These are phyloP conservation scores for Penaeus japonicus DNA, from an alignment of 1,140 invertebrate genomes.

Conservation along the genomic window DNA sequence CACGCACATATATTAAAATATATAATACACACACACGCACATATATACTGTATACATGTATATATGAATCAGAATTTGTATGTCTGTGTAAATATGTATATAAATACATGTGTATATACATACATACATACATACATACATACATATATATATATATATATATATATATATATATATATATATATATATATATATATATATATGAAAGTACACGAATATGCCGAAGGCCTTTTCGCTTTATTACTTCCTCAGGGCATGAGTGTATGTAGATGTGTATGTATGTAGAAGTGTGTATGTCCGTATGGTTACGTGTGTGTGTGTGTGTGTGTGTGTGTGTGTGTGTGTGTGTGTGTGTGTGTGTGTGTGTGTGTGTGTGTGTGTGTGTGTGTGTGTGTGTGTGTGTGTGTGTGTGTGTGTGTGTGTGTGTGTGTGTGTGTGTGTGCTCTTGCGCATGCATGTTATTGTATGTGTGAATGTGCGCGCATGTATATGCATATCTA, in stretches of 20 bases:
- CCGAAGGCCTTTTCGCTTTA: too few species aligned
- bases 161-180: neutral
- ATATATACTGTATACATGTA: neutral
- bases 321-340: neutral
- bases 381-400: slow-evolving; percentile 1
- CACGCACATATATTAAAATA: neutral
- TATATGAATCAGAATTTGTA: neutral
- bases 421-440: neutral
- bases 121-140: slow-evolving; percentile 2
- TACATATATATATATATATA: slow-evolving; percentile 17
- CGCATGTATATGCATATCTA: neutral
- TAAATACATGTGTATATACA: neutral
- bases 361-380: neutral
- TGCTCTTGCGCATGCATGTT: neutral
- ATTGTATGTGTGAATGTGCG: neutral
- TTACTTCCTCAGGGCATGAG: too few species aligned
- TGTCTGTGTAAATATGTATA: neutral
- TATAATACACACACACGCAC: neutral
- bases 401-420: slow-evolving; percentile 1
- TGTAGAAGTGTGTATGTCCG: neutral
- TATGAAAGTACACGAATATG: too few species aligned
- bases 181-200: neutral
- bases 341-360: neutral
- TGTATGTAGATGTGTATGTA: neutral
- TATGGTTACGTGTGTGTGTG: neutral